Conservation (phyloP, 2,797 vertebrate species). For the Micromesistius poutassou region DNA sequence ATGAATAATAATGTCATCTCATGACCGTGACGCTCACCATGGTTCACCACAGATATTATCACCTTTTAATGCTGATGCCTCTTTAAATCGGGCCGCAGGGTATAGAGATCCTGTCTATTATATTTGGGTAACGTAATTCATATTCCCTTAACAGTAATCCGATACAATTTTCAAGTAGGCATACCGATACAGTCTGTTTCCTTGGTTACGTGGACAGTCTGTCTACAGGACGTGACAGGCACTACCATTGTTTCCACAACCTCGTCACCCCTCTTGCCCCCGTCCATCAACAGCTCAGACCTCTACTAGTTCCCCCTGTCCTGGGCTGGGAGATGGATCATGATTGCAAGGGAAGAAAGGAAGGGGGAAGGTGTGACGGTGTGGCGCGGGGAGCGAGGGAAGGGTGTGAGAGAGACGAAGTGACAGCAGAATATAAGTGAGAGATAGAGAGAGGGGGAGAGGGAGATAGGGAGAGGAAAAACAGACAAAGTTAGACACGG, state of each 20-base stretch:
- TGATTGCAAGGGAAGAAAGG: conserved; percentile 44
- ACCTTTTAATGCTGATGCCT: too few species aligned
- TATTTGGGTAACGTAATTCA: too few species aligned
- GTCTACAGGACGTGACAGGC: conserved; percentile 41
- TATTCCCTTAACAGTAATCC: too few species aligned
- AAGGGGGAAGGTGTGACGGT: conserved; percentile 43
- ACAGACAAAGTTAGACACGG: conserved; percentile 47
- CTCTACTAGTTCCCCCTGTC: conserved; percentile 30
- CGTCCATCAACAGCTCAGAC: conserved; percentile 22
- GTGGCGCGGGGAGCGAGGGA: conserved; percentile 39
- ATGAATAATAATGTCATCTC: too few species aligned
- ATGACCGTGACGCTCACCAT: too few species aligned
- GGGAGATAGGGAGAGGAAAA: conserved; percentile 17
- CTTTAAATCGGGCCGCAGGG: too few species aligned
- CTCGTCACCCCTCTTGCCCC: conserved; percentile 26
- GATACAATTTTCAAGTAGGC: too few species aligned
- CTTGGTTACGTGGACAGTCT: conserved; percentile 3
- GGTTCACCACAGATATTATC: too few species aligned
- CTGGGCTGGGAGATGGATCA: conserved; percentile 49
- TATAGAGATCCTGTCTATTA: too few species aligned
- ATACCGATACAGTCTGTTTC: too few species aligned
- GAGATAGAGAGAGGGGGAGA: conserved; percentile 46
- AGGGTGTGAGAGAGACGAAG: conserved; percentile 14
- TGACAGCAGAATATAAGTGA: conserved; percentile 26
- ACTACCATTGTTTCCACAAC: conserved; percentile 32